Base-by-base conservation (phyloP, 2,113 vertebrate species). In the Thinocorus orbignyianus region DNA sequence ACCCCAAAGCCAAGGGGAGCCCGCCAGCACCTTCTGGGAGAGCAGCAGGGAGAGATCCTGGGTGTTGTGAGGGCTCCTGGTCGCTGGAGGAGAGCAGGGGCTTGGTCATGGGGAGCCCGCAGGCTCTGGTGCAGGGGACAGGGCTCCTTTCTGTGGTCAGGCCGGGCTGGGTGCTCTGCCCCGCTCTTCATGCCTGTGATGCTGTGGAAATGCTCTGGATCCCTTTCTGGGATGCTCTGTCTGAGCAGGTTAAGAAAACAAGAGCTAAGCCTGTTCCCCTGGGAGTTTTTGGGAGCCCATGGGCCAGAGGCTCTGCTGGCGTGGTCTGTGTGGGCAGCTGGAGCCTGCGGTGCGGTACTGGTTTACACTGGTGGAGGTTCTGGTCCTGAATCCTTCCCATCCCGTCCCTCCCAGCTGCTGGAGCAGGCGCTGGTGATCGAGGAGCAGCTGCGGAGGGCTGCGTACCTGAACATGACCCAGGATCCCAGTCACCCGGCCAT, bases 361-460 rank as follows among this genome's bases (percentile, higher is more conserved):
- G 46, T 28, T 54, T 24, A 6, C 1, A 2, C 24, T 7, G 54
- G 57, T 9, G 24, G 2, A 4, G 55, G 39, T 2, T 46, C 41
- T 12, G 62, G 35, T 65, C 18, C 33, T 17, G 7, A 46, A 37
- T 48, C 52, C 6, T 30, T 24, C 8, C 41, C 4, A 5, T 84
- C 25, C 10, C 49, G 9, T 37, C 10, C 35, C 26, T 41, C 44
- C 37, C 95, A 99, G 99, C 90, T 99, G 96, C 97, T 99, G 98
- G 99, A 99, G 97, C 99, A 99, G 98, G 99, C 99, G 0, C 97
- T 99, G 98, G 99, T 99, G 97, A 99, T 99, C 1, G 99, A 99
- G 98, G 99, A 99, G 96, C 99, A 99, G 98, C 97, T 99, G 70
- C 97, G 99, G 62, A 97, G 99, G 90, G 99, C 99, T 0, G 99